Evolutionary conservation across 2,888 invertebrate genomes (phyloP).

Genomic region (Amphipoea oculea): DNA sequence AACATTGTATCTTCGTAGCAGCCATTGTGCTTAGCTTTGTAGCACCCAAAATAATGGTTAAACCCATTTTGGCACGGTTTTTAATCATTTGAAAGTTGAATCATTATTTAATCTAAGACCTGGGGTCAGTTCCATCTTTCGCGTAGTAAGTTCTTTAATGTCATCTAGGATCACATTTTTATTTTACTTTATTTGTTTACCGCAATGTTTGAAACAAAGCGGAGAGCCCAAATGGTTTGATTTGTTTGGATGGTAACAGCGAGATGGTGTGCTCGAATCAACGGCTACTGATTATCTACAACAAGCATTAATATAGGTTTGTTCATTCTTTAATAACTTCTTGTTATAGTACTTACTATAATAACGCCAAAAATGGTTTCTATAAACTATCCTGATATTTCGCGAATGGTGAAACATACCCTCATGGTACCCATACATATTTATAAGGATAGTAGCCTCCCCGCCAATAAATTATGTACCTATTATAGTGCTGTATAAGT

Average conservation of each 20-base stretch:
- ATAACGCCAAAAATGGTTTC: slow-evolving; percentile 14
- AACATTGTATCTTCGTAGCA: slow-evolving; percentile 16
- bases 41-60: neutral
- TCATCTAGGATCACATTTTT: neutral
- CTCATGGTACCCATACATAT: slow-evolving; percentile 43
- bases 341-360: neutral
- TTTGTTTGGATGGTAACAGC: neutral
- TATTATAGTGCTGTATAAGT: slow-evolving; percentile 34
- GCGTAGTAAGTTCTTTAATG: neutral
- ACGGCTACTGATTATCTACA: neutral
- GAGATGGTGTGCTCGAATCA: neutral
- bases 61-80: neutral
- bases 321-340: neutral
- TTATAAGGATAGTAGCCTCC: slow-evolving; percentile 41
- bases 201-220: neutral
- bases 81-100: neutral
- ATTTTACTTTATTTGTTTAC: slow-evolving; percentile 3
- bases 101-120: slow-evolving; percentile 1
- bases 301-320: neutral
- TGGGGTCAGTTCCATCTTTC: neutral
- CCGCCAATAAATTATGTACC: slow-evolving; percentile 51
- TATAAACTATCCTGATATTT: slow-evolving; percentile 16
- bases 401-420: slow-evolving; percentile 30
- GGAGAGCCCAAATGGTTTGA: neutral
- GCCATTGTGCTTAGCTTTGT: neutral